These are phyloP conservation scores for Anastrepha ludens DNA, from an alignment of 1,140 invertebrate genomes.

Conservation along the genomic window DNA sequence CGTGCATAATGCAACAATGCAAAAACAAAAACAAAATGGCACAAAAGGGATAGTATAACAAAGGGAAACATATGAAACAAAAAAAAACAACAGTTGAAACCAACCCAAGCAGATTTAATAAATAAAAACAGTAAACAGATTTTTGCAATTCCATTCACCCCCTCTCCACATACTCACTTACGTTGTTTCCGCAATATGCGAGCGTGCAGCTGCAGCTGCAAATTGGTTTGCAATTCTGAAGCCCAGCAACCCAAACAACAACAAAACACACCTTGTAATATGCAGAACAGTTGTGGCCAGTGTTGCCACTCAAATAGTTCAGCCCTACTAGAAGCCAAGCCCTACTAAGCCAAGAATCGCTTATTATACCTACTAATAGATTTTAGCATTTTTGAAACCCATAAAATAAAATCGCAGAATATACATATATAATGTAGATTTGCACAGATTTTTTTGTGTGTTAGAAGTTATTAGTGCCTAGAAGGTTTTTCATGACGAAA, in stretches of 20 bases:
- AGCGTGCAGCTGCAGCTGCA: conserved; percentile 22
- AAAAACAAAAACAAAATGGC: background rate
- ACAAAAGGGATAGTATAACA: conserved; percentile 36
- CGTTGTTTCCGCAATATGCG: background rate
- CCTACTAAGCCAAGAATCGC: too few species aligned
- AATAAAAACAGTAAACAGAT: conserved; percentile 49
- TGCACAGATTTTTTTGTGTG: too few species aligned
- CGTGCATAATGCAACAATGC: conserved; percentile 32
- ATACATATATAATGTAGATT: too few species aligned
- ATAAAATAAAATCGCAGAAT: too few species aligned
- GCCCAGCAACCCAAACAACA: background rate
- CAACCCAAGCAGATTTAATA: conserved; percentile 21
- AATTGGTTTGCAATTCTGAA: background rate
- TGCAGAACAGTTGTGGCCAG: too few species aligned
- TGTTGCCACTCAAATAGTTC: too few species aligned
- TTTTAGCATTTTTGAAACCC: too few species aligned
- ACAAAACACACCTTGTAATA: conserved; percentile 10
- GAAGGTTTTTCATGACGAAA: too few species aligned
- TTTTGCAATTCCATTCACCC: conserved; percentile 30
- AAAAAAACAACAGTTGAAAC: background rate
- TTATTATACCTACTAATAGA: too few species aligned
- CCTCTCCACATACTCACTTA: background rate
- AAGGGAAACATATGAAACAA: background rate
- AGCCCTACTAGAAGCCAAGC: too few species aligned
- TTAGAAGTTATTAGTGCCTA: too few species aligned